Percentiles rank a stretch among this genome's conserved stretches.
phyloP scores from a whole-genome alignment of 1,140 invertebrate genomes.

The Drosophila setifemur region DNA sequence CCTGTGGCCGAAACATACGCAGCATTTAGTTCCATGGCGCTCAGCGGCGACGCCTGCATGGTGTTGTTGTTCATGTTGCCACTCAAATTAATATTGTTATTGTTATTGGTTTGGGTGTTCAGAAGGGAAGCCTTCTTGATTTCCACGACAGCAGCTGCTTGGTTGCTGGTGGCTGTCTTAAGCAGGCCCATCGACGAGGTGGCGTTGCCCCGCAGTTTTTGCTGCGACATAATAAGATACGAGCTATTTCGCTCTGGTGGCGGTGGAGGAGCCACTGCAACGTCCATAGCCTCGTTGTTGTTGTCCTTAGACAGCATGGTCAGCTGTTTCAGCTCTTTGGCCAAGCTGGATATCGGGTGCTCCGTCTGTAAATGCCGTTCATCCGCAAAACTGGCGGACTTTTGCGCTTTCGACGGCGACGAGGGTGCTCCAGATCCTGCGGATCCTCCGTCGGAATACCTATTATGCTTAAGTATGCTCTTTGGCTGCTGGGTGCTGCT shows the following conservation, averaged over 20 bases:
- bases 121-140: slow-evolving; percentile 60
- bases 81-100: slow-evolving; percentile 63
- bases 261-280: slow-evolving; percentile 84
- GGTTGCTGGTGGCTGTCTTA: slow-evolving; percentile 73
- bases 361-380: slow-evolving; percentile 78
- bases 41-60: slow-evolving; percentile 63
- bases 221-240: slow-evolving; percentile 90
- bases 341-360: slow-evolving; percentile 72
- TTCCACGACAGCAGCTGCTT: slow-evolving; percentile 51
- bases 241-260: slow-evolving; percentile 91
- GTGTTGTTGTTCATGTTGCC: slow-evolving; percentile 49
- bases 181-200: slow-evolving; percentile 55
- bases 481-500: slow-evolving; percentile 69
- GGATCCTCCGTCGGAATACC: slow-evolving; percentile 63
- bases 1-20: slow-evolving; percentile 69
- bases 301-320: slow-evolving; percentile 62
- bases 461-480: slow-evolving; percentile 81
- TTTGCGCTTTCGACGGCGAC: slow-evolving; percentile 81
- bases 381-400: slow-evolving; percentile 80
- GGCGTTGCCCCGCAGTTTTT: slow-evolving; percentile 67
- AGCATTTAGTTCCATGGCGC: slow-evolving; percentile 72
- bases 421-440: slow-evolving; percentile 63
- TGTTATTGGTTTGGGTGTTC: slow-evolving; percentile 49
- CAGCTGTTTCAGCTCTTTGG: slow-evolving; percentile 68
- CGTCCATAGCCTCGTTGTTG: slow-evolving; percentile 57